Evolutionary conservation across 2,113 vertebrate genomes (phyloP).

Genomic region (Caracal caracal): DNA sequence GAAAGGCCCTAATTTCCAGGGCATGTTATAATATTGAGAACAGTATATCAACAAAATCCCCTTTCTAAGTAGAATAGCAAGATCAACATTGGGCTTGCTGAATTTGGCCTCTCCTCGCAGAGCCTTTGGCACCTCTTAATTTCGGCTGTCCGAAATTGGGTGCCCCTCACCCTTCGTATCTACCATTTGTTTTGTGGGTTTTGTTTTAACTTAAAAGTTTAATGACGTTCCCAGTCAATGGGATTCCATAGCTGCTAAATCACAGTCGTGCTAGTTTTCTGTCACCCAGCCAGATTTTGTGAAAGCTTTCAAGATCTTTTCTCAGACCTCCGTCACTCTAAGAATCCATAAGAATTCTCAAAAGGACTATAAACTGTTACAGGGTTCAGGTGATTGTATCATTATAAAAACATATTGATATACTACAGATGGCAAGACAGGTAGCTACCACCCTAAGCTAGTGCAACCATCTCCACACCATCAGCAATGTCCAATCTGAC

Average conservation of each 20-base stretch:
- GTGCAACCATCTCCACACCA: slow-evolving; percentile 67
- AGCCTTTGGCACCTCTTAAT: slow-evolving; percentile 69
- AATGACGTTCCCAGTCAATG: slow-evolving; percentile 85
- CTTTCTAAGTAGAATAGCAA: slow-evolving; percentile 80
- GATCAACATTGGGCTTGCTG: slow-evolving; percentile 49
- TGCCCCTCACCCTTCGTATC: neutral
- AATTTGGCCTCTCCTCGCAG: slow-evolving; percentile 71
- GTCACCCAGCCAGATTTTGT: slow-evolving; percentile 84
- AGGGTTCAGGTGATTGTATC: slow-evolving; percentile 87
- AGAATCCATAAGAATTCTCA: slow-evolving; percentile 89
- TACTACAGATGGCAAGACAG: slow-evolving; percentile 83
- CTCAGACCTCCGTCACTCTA: slow-evolving; percentile 83
- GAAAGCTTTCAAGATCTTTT: slow-evolving; percentile 86
- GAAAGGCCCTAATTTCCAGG: slow-evolving; percentile 70
- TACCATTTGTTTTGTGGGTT: slow-evolving; percentile 55
- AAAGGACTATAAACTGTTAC: slow-evolving; percentile 87
- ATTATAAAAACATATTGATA: slow-evolving; percentile 88
- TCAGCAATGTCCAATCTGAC: slow-evolving; percentile 66
- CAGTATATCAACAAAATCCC: slow-evolving; percentile 60
- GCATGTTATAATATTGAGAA: slow-evolving; percentile 59
- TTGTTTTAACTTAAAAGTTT: slow-evolving; percentile 86
- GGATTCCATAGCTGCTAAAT: slow-evolving; percentile 86
- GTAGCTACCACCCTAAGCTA: slow-evolving; percentile 70
- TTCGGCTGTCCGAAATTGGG: neutral
- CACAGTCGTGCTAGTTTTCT: slow-evolving; percentile 81